Evolutionary conservation across 2,797 vertebrate species (phyloP).

Genomic region (Xenopus petersii): DNA sequence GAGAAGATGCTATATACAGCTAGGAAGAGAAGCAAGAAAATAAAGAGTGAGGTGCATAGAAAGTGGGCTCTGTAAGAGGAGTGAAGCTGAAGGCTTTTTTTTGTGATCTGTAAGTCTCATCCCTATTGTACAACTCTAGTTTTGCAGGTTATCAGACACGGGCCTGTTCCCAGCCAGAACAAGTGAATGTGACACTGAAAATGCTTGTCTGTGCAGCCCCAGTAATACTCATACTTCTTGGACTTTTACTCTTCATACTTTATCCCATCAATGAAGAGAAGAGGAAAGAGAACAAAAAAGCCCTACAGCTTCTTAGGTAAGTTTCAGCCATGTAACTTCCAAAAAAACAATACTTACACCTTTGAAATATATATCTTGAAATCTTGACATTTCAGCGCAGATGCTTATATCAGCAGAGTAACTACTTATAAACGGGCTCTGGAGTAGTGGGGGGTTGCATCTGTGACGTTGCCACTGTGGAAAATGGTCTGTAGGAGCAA

Average conservation of each 20-base stretch:
- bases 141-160: conserved; percentile 87
- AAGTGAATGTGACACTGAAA: conserved; percentile 83
- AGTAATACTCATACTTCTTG: conserved; percentile 79
- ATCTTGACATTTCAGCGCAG: no score
- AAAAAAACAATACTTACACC: no score
- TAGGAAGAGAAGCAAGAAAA: no score
- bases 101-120: background rate
- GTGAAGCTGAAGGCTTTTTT: background rate
- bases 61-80: no score
- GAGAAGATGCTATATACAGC: no score
- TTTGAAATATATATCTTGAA: no score
- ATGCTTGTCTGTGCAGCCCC: conserved; percentile 85
- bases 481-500: no score
- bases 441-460: no score
- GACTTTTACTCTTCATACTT: conserved; percentile 79
- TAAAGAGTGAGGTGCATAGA: no score
- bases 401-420: no score
- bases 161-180: conserved; percentile 80
- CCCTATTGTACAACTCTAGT: conserved; percentile 58
- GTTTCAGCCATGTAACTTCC: conserved; percentile 7
- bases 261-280: conserved; percentile 89
- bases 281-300: conserved; percentile 83
- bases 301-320: conserved; percentile 83
- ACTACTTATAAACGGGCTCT: no score
- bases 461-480: no score